phyloP scores from a whole-genome alignment of 2,888 invertebrate genomes.

The Eurois occulta region DNA sequence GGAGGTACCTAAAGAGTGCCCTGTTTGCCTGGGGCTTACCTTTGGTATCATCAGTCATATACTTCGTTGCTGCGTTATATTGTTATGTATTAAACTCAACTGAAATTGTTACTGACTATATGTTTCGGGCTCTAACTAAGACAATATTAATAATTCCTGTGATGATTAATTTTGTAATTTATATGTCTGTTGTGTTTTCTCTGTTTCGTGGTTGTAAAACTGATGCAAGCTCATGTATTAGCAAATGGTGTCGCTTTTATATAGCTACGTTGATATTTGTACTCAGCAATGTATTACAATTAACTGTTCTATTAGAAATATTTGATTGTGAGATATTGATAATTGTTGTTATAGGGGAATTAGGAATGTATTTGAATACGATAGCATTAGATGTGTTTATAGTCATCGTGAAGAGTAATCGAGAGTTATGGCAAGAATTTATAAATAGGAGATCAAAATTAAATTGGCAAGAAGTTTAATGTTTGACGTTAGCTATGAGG shows the following conservation, averaged over 20 bases:
- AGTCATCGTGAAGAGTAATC: conserved; percentile 17
- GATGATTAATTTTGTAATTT: conserved; percentile 7
- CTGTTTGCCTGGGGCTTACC: conserved; percentile 29
- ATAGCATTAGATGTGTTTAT: conserved; percentile 17
- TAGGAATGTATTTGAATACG: conserved; percentile 11
- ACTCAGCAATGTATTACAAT: conserved; percentile 3
- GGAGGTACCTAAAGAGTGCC: conserved; percentile 19
- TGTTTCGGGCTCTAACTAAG: conserved; percentile 21
- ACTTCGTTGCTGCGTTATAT: conserved; percentile 25
- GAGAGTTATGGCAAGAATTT: conserved; percentile 23
- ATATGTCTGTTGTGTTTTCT: conserved; percentile 6
- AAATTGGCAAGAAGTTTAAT: background rate
- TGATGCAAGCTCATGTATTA: background rate
- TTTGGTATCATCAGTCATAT: conserved; percentile 13
- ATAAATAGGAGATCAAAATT: background rate
- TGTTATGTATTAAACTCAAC: conserved; percentile 19
- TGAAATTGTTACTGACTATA: background rate
- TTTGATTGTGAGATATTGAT: background rate
- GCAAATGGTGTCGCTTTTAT: conserved; percentile 26
- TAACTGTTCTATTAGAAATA: background rate
- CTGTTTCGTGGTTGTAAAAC: background rate
- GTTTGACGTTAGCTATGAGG: background rate
- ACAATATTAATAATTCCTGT: background rate
- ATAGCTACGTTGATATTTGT: conserved; percentile 27
- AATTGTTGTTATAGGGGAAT: conserved; percentile 3